These are phyloP conservation scores for Corythornis madagascariensis DNA, from an alignment of 2,113 vertebrate genomes.

Conservation along the genomic window DNA sequence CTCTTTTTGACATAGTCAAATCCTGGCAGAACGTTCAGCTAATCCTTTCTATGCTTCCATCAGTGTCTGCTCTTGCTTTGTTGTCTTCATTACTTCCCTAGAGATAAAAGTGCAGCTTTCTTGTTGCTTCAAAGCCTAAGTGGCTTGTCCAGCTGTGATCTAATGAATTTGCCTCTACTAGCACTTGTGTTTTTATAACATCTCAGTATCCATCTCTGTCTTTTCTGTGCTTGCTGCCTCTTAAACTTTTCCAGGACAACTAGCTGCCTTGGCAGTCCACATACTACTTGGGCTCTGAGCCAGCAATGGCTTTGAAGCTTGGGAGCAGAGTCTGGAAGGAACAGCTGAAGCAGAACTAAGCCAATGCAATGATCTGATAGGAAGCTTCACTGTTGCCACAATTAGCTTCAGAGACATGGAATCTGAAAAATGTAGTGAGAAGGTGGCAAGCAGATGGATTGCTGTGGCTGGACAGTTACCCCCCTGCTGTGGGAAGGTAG, in stretches of 20 bases:
- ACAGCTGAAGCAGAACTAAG: slow-evolving; percentile 55
- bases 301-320: slow-evolving; percentile 47
- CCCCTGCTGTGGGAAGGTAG: neutral
- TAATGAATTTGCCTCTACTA: neutral
- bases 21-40: neutral
- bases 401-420: slow-evolving; percentile 13
- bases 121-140: neutral
- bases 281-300: slow-evolving; percentile 26
- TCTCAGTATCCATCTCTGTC: neutral
- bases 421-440: neutral
- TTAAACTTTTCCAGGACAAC: slow-evolving; percentile 14
- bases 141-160: neutral
- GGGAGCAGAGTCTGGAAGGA: slow-evolving; percentile 37
- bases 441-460: neutral
- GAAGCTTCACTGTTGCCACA: slow-evolving; percentile 13
- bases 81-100: neutral
- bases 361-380: slow-evolving; percentile 20
- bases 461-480: neutral
- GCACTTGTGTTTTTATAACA: neutral
- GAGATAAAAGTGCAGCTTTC: neutral
- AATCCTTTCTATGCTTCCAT: neutral
- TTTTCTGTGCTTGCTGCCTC: neutral
- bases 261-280: slow-evolving; percentile 29
- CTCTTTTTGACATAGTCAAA: neutral
- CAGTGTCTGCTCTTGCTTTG: neutral